phyloP scores from a whole-genome alignment of 2,113 vertebrate genomes.

The Bufo gargarizans region DNA sequence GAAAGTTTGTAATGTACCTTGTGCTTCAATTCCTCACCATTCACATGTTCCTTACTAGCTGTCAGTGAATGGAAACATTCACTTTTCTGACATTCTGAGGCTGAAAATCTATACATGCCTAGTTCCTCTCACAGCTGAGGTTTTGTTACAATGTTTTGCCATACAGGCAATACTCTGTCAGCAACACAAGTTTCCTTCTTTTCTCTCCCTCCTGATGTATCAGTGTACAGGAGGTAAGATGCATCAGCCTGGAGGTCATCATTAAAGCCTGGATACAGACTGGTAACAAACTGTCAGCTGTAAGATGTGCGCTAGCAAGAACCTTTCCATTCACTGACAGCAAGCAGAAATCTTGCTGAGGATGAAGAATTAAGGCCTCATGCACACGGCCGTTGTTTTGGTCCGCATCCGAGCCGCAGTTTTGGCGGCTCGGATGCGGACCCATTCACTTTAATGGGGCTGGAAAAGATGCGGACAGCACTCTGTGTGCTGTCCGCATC shows the following conservation, averaged over 20 bases:
- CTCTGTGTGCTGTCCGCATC: too few species aligned
- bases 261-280: too few species aligned
- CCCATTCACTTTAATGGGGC: too few species aligned
- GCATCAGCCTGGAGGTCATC: too few species aligned
- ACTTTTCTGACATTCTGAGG: not conserved
- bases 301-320: not conserved
- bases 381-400: too few species aligned
- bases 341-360: not conserved
- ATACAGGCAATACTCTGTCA: not conserved
- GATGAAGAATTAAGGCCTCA: not conserved
- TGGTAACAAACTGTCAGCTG: not conserved
- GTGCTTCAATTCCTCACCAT: not conserved
- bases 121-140: not conserved
- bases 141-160: not conserved
- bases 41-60: not conserved
- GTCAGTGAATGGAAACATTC: conserved; percentile 1
- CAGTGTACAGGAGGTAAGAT: not conserved
- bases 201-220: not conserved
- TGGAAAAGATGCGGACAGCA: too few species aligned
- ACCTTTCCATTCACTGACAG: not conserved
- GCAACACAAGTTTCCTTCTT: not conserved
- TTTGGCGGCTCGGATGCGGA: too few species aligned
- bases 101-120: not conserved
- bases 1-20: not conserved
- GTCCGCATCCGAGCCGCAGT: too few species aligned